A percentile compares a stretch with the other conserved stretches of the same genome.
Conservation (phyloP, 2,113 vertebrate genomes). For the Polypterus bichir region DNA sequence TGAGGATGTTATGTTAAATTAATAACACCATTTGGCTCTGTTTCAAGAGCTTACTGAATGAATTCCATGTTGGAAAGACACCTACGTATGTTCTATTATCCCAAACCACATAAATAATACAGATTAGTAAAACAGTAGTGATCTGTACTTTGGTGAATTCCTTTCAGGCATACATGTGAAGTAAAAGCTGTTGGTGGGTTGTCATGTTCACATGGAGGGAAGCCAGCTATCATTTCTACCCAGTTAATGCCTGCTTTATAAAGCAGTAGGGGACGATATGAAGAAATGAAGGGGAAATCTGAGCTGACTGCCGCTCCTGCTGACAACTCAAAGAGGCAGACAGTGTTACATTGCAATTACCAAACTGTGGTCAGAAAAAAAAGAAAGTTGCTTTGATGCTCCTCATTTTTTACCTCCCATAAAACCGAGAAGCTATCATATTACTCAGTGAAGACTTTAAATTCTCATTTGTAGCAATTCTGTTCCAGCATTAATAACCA, state of each 20-base stretch:
- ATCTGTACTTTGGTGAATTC: no score
- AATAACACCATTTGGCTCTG: no score
- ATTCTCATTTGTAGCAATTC: neutral
- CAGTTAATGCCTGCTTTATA: neutral
- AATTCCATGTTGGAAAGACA: no score
- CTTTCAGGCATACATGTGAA: no score
- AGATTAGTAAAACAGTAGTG: no score
- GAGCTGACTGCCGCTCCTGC: neutral
- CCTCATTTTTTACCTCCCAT: neutral
- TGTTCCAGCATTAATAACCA: constrained; percentile 9
- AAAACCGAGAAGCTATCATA: neutral
- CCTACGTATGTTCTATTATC: no score
- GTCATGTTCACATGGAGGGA: no score
- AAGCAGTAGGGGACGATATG: neutral
- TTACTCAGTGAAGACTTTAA: neutral
- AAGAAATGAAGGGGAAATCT: no score
- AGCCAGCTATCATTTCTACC: neutral
- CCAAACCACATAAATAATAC: no score
- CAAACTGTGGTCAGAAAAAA: neutral
- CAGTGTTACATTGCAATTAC: neutral
- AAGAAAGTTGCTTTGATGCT: neutral
- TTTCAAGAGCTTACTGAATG: no score
- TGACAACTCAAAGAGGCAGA: neutral
- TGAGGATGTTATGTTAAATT: no score
- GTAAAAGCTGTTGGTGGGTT: no score